Base-by-base conservation (phyloP, 2,888 invertebrate species). In the Himalopsyche kuldschensis region DNA sequence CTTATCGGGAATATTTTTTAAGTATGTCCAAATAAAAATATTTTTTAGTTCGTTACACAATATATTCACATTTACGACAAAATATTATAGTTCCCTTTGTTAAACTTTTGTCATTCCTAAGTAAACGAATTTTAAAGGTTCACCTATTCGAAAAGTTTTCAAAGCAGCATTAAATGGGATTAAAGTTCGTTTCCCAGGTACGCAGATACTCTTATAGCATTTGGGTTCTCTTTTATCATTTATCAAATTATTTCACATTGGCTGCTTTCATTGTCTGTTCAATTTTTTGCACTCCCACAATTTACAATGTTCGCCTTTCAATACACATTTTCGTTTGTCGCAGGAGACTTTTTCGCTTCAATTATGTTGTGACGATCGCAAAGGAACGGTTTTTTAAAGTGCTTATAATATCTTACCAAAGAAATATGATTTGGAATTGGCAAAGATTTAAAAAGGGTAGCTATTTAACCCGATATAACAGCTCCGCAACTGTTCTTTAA, bases 171-270 rank as follows among this genome's bases (percentile, higher is more conserved):
- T 46, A 46, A 46, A 46, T 46, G n/a, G 48, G 78, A 78, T 41
- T 41, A 47, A 46, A 46, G 20, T 47, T 30, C 46, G 41, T 32
- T 69, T 69, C 69, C 31, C 41, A 69, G 63, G 79, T 48, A 31
- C 30, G 55, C 20, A n/a, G 55, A 63, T 69, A 27, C 69, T 69
- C 69, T 31, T 17, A 10, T 11, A 81, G 24, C 30, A 15, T 46
- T 77, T 24, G 80, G 79, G 81, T 76, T 69, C 75, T 79, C 84
- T 82, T 82, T 85, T 86, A 82, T 84, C 85, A 84, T 84, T 86
- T 86, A 86, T 86, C 85, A 86, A 82, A 85, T 86, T 83, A 85
- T 86, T 84, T 85, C 85, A 63, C 85, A 82, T 85, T 81, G 81
- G 81, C 20, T 81, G 84, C 63, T 48, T 80, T 55, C 81, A 85